These are phyloP conservation scores for Eupelmus urozonus DNA, from an alignment of 2,888 invertebrate genomes.

Conservation along the genomic window DNA sequence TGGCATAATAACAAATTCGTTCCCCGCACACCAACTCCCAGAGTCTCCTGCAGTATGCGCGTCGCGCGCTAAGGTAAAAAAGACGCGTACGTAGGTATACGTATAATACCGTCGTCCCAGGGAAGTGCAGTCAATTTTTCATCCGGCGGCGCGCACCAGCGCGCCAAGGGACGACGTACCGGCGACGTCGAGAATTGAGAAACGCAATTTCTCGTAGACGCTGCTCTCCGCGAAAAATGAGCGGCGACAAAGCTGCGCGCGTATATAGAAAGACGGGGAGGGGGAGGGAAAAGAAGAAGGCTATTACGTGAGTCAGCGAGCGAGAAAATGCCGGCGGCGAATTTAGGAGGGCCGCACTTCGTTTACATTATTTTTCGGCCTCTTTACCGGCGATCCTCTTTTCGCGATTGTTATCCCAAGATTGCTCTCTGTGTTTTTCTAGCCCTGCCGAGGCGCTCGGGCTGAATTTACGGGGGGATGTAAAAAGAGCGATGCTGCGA, in stretches of 20 bases:
- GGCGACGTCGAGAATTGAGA: slow-evolving; percentile 9
- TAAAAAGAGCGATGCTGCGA: neutral
- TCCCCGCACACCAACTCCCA: too few relatives aligned
- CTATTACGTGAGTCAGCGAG: slow-evolving; percentile 52
- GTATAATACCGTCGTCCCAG: too few relatives aligned
- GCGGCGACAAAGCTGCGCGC: neutral
- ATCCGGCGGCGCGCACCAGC: neutral
- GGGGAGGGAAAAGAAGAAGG: neutral
- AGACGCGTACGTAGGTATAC: too few relatives aligned
- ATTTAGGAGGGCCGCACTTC: slow-evolving; percentile 28
- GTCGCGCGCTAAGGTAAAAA: too few relatives aligned
- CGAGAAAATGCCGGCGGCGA: slow-evolving; percentile 41
- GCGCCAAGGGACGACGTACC: neutral
- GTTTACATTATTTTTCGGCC: slow-evolving; percentile 12
- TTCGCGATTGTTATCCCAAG: slow-evolving; percentile 7
- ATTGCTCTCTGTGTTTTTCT: neutral
- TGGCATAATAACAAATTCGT: too few relatives aligned
- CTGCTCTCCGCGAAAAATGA: slow-evolving; percentile 31
- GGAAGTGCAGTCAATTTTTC: slow-evolving; percentile 54
- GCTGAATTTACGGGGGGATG: neutral
- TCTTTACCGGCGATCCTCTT: neutral
- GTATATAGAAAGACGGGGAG: neutral
- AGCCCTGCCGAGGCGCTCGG: neutral
- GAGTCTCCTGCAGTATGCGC: too few relatives aligned
- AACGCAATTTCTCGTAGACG: slow-evolving; percentile 26